Base-by-base conservation (phyloP, 1,140 invertebrate genomes). In the Lepidurus apus region DNA sequence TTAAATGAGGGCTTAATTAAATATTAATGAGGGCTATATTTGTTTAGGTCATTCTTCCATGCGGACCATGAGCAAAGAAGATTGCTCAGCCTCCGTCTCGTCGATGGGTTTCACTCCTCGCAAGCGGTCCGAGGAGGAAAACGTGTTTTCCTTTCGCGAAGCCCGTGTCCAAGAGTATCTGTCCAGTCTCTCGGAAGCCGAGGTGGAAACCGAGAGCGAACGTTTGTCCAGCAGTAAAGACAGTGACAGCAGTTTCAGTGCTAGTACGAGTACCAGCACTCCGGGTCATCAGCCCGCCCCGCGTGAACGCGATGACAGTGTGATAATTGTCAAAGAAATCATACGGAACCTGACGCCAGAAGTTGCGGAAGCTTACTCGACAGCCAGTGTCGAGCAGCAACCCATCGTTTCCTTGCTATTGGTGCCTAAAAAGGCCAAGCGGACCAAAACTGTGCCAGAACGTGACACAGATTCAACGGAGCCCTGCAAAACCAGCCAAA, bases 121-220 rank as follows among this genome's bases (percentile, higher is more conserved):
- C 42, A 79, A 80, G 24, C 44, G 43, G 17, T 74, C 80, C 8
- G 80, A 82, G 78, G 81, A 73, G 77, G 83, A 81, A 82, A 87
- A 83, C 79, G 85, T 87, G 9, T 89, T 89, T 82, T 87, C 87
- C 79, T 89, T 89, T 75, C 84, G 85, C 13, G 88, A 89, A 79
- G 86, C 87, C 7, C 82, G 86, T 80, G 88, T 89, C 43, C 87
- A 86, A 78, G 87, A 88, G 53, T 88, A 88, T 75, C 82, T 88
- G 8, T 87, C 85, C 11, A 87, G 87, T 8, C 79, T 88, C 11
- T 88, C 87, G 1, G 81, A 82, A 78, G 75, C 78, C 0, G 79
- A 79, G 45, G 74, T 65, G 21, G 53, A 65, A 21, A 65, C 53
- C 4, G 53, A 65, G 21, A 65, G n/a, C 21, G 53, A 65, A 65